These are phyloP conservation scores for Apamea anceps DNA, from an alignment of 2,888 invertebrate species.

Conservation along the genomic window DNA sequence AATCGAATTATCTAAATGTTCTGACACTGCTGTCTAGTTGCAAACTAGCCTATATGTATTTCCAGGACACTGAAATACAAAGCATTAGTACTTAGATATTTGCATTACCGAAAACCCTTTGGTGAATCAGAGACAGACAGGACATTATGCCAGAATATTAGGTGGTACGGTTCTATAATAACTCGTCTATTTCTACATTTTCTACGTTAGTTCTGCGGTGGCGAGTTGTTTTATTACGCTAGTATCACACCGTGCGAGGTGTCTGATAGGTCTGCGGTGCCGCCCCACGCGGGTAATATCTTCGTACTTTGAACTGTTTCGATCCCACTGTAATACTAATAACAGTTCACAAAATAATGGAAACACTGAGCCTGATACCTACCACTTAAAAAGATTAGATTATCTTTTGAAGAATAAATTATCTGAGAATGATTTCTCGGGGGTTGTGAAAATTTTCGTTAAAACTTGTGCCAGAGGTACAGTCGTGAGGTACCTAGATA, in stretches of 20 bases:
- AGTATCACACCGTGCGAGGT: conserved; percentile 63
- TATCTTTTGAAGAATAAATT: neutral
- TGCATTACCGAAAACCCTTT: neutral
- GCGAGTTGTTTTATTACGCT: conserved; percentile 55
- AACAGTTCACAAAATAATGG: conserved; percentile 19
- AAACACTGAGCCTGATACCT: conserved; percentile 11
- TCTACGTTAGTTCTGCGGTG: conserved; percentile 35
- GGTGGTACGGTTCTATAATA: neutral
- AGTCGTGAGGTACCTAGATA: neutral
- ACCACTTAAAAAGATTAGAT: conserved; percentile 28
- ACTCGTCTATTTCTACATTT: conserved; percentile 10
- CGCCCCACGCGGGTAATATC: conserved; percentile 59
- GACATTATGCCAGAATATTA: neutral
- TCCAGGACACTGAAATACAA: neutral
- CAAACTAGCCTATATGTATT: neutral
- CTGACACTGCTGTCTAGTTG: neutral
- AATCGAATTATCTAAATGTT: neutral
- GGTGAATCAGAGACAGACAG: neutral
- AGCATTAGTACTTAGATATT: too few species aligned
- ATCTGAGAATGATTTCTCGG: neutral
- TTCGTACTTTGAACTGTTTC: conserved; percentile 29
- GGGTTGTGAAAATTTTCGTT: neutral
- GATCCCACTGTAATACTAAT: conserved; percentile 31
- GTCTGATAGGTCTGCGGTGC: conserved; percentile 47
- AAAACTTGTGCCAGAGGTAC: neutral